phyloP scores from a whole-genome alignment of 2,888 invertebrate genomes.

The Tinea pellionella region DNA sequence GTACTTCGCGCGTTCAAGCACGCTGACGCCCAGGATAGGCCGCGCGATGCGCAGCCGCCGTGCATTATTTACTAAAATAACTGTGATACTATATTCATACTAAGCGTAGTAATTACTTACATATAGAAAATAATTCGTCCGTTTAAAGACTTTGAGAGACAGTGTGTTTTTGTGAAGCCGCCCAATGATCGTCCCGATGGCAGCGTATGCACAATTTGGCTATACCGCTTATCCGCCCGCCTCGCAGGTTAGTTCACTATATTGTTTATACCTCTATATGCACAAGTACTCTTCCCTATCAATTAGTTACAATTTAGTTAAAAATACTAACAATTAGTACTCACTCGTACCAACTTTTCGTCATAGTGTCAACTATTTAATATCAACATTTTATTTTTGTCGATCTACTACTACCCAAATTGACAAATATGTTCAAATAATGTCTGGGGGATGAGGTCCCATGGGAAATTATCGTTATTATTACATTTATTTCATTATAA shows the following conservation, averaged over 20 bases:
- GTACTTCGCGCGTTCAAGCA: constrained; percentile 52
- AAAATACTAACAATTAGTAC: too few relatives aligned
- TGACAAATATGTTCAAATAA: not conserved
- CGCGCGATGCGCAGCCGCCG: constrained; percentile 60
- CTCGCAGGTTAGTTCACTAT: constrained; percentile 77
- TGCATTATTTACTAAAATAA: constrained; percentile 36
- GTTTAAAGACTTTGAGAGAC: constrained; percentile 63
- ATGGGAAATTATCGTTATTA: not conserved
- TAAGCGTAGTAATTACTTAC: constrained; percentile 23
- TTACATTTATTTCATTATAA: not conserved
- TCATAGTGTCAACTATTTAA: too few relatives aligned
- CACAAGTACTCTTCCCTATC: too few relatives aligned
- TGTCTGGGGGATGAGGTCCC: not conserved
- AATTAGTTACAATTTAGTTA: not conserved
- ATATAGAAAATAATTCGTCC: constrained; percentile 50
- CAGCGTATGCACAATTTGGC: constrained; percentile 93
- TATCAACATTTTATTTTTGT: not conserved
- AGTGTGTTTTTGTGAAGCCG: constrained; percentile 64
- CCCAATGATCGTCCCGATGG: constrained; percentile 70
- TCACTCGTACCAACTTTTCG: too few relatives aligned
- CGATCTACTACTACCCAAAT: not conserved
- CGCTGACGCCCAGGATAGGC: constrained; percentile 55
- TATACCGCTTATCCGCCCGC: constrained; percentile 88
- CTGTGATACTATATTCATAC: constrained; percentile 45
- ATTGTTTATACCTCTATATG: not conserved